Evolutionary conservation across 2,113 vertebrate species (phyloP), one percentile per base, ranked within the genome.

Genomic region (Heterotilapia buettikoferi): DNA sequence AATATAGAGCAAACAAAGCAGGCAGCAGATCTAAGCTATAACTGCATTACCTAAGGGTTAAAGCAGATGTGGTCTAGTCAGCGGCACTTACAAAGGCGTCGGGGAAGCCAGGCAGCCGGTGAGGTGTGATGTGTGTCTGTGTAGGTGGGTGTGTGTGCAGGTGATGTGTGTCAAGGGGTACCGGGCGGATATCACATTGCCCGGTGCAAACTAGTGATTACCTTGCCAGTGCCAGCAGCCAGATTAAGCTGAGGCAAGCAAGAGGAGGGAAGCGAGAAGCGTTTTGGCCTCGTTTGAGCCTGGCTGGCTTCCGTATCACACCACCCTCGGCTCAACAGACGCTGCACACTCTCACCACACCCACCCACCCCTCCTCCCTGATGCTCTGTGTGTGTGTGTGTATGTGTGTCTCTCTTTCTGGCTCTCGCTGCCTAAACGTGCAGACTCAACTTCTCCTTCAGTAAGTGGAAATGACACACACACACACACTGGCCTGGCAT

Each of bases 221-320:
- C 88, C 94, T 95, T 95, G 66, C 82, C 56, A 93, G 96, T 96
- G 84, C 87, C 85, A 84, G 61, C 38, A 91, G 94, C 43, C 68
- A 95, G 94, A 96, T 95, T 97, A 98, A 88, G 92, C 93, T 91
- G 97, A 98, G 97, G 80, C 21, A 24, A 95, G 97, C 87, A 85
- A 93, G 19, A 24, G 93, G 88, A 94, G 90, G 92, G 89, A 92
- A 91, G 91, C 7, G 84, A 84, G 83, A 86, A 26, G 63, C 61
- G 88, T 57, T 86, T 87, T 95, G 95, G 94, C 92, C 94, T 94
- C 94, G 92, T 94, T 95, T 92, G 96, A 86, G 89, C 97, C 96
- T 96, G 89, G 89, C 95, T 89, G 96, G 96, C 96, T 94, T 90
- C 96, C 96, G 95, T 96, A 97, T 98, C 97, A 97, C 97, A 96